Conservation (phyloP, 2,888 invertebrate genomes). For the Automeris io region DNA sequence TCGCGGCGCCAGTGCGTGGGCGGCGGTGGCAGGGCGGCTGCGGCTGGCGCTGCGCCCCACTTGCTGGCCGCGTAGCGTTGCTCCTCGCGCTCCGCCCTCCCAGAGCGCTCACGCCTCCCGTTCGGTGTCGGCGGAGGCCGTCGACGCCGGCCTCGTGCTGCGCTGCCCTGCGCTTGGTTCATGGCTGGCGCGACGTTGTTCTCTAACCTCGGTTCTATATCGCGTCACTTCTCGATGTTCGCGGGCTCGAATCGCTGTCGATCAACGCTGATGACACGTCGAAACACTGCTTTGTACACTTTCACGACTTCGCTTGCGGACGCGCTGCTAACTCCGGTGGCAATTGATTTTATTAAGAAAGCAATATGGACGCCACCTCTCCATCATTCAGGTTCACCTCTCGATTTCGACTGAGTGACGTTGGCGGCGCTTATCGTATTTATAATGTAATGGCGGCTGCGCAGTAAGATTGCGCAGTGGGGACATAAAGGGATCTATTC, state of each 20-base stretch:
- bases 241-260: conserved; percentile 67
- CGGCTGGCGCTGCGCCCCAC: conserved; percentile 89
- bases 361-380: conserved; percentile 68
- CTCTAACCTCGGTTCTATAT: conserved; percentile 16
- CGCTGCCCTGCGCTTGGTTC: conserved; percentile 42
- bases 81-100: conserved; percentile 39
- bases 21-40: conserved; percentile 86
- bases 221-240: conserved; percentile 27
- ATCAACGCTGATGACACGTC: conserved; percentile 71
- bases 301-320: conserved; percentile 66
- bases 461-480: conserved; percentile 52
- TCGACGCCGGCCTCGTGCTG: conserved; percentile 37
- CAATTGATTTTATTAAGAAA: conserved; percentile 60
- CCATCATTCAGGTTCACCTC: conserved; percentile 72
- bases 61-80: conserved; percentile 84
- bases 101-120: conserved; percentile 22
- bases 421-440: conserved; percentile 50
- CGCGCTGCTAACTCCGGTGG: conserved; percentile 72
- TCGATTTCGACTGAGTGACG: conserved; percentile 73
- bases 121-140: conserved; percentile 37
- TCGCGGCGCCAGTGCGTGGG: conserved; percentile 85
- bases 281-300: conserved; percentile 67
- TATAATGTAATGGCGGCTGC: conserved; percentile 65
- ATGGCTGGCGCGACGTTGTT: conserved; percentile 25
- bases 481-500: conserved; percentile 48